A percentile compares a stretch with the other conserved stretches of the same genome.
Evolutionary conservation across 2,888 invertebrate species (phyloP).

Genomic region (Drosophila buzzatii): DNA sequence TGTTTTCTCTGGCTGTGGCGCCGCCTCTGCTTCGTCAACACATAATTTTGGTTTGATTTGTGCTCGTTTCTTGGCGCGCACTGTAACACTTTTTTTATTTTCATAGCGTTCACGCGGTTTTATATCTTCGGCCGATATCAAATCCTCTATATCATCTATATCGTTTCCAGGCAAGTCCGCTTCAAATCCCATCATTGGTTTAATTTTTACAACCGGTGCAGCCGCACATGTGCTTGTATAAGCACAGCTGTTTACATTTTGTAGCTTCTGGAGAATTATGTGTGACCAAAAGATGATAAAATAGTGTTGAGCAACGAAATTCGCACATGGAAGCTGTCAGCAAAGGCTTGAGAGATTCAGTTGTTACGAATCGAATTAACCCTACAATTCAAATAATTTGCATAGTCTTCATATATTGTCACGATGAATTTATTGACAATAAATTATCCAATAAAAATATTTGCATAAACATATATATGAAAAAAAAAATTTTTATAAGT

Average conservation of each 20-base stretch:
- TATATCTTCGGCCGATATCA: conserved; percentile 92
- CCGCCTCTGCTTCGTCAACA: conserved; percentile 7
- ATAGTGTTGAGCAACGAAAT: conserved; percentile 33
- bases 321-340: not conserved
- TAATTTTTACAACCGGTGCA: not conserved
- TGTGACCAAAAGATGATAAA: conserved; percentile 31
- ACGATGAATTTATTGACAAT: not conserved
- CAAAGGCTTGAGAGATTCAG: not conserved
- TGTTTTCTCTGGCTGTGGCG: conserved; percentile 60
- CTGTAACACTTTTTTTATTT: conserved; percentile 89
- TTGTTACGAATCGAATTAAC: not conserved
- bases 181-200: conserved; percentile 42
- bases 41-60: conserved; percentile 41
- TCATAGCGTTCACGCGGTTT: conserved; percentile 92
- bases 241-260: conserved; percentile 59
- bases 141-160: conserved; percentile 94
- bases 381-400: conserved; percentile 3
- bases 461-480: not conserved
- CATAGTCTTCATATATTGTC: not conserved
- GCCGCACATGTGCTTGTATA: conserved; percentile 56
- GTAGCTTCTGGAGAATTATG: conserved; percentile 7
- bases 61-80: conserved; percentile 87
- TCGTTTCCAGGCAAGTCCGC: conserved; percentile 64
- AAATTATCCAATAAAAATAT: not conserved
- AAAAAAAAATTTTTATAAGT: no score